These are phyloP conservation scores for Lepeophtheirus nordmannii DNA, from an alignment of 2,888 invertebrate genomes.

Conservation along the genomic window DNA sequence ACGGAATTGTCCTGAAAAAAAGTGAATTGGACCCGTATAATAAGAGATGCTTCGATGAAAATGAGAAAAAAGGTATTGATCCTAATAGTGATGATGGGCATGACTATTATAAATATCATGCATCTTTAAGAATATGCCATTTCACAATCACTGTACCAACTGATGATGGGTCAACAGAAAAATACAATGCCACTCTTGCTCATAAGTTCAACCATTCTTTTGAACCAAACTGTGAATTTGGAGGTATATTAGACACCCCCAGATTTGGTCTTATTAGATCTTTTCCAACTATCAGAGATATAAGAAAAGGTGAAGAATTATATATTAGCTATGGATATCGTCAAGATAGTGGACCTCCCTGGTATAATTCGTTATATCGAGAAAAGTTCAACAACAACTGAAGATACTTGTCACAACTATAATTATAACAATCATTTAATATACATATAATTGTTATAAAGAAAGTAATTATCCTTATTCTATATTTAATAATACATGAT, in stretches of 20 bases:
- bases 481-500: too few relatives aligned
- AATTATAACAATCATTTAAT: too few relatives aligned
- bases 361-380: not conserved
- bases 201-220: slow-evolving; percentile 9
- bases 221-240: not conserved
- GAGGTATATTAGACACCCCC: not conserved
- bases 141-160: not conserved
- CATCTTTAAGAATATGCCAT: not conserved
- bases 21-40: not conserved
- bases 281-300: not conserved
- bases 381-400: not conserved
- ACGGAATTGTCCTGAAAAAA: not conserved
- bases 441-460: too few relatives aligned
- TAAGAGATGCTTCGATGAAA: not conserved
- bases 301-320: slow-evolving; percentile 11
- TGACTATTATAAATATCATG: slow-evolving; percentile 3
- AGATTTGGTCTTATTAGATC: not conserved
- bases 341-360: not conserved
- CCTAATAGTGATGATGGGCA: not conserved
- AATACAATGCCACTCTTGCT: not conserved
- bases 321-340: slow-evolving; percentile 6
- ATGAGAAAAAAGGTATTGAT: not conserved
- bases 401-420: too few relatives aligned
- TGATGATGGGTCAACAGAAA: not conserved
- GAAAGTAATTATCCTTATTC: too few relatives aligned